Conservation (phyloP, 53 echinoderm and acorn worm species). For the Holothuria scabra region DNA sequence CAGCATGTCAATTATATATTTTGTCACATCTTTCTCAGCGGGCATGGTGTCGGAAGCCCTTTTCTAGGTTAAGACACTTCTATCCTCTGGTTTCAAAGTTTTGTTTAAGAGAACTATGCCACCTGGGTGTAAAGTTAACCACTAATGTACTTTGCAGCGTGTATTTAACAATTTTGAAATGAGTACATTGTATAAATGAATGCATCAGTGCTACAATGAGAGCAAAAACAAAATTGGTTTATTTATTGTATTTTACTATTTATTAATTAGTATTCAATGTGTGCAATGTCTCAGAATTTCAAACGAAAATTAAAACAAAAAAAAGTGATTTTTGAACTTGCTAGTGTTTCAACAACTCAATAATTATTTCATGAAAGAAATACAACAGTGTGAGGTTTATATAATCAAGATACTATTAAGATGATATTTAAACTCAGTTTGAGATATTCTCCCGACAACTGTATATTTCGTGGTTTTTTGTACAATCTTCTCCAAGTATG, state of each 20-base stretch:
- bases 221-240: too few species aligned
- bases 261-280: conserved; percentile 41
- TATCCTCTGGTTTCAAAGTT: too few species aligned
- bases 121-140: too few species aligned
- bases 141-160: too few species aligned
- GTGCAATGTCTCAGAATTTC: conserved; percentile 18
- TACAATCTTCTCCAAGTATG: conserved; percentile 10
- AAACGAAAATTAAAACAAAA: conserved; percentile 9
- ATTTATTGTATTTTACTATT: conserved; percentile 18
- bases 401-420: neutral
- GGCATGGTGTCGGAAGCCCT: too few species aligned
- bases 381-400: conserved; percentile 16
- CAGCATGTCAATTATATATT: too few species aligned
- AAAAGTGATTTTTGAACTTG: neutral
- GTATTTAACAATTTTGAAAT: too few species aligned
- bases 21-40: too few species aligned
- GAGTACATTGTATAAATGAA: too few species aligned
- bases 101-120: too few species aligned
- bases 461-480: conserved; percentile 37
- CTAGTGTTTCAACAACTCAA: conserved; percentile 26
- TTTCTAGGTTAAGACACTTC: too few species aligned
- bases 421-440: neutral
- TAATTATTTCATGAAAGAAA: conserved; percentile 5
- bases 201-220: too few species aligned
- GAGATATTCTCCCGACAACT: neutral